Percentiles rank a stretch among this genome's conserved stretches.
phyloP scores from a whole-genome alignment of 2,113 vertebrate species.

The Lasiurus cinereus region DNA sequence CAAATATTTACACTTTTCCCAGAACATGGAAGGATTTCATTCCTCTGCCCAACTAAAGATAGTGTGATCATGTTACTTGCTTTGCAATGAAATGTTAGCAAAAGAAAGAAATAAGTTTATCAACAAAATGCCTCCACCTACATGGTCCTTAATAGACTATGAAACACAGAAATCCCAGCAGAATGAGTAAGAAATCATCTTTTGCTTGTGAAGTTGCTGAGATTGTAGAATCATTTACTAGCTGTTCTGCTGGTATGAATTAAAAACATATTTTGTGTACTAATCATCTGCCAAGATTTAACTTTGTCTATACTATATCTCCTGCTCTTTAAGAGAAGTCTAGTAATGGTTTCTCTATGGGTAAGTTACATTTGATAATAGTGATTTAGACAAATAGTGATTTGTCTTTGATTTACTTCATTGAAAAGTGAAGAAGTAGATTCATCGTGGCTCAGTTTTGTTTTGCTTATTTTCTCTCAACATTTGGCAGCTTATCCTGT shows the following conservation, averaged over 20 bases:
- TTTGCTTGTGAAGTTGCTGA: not conserved
- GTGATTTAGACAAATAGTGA: not conserved
- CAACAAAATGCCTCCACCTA: not conserved
- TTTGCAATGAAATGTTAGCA: conserved; percentile 26
- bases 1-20: not conserved
- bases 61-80: not conserved
- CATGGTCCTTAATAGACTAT: not conserved
- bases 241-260: not conserved
- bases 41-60: not conserved
- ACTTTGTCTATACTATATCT: not conserved
- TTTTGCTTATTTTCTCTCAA: not conserved
- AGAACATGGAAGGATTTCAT: not conserved
- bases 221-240: not conserved
- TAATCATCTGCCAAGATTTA: not conserved
- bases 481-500: not conserved
- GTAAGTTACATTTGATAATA: not conserved
- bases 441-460: not conserved
- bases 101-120: not conserved
- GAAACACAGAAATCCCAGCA: not conserved
- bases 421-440: not conserved
- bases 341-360: not conserved
- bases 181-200: not conserved
- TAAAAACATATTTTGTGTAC: not conserved
- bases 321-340: not conserved
- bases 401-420: conserved; percentile 20